Percentiles rank a stretch among this genome's conserved stretches.
phyloP scores from a whole-genome alignment of 2,113 vertebrate species.

The Chamaea fasciata region DNA sequence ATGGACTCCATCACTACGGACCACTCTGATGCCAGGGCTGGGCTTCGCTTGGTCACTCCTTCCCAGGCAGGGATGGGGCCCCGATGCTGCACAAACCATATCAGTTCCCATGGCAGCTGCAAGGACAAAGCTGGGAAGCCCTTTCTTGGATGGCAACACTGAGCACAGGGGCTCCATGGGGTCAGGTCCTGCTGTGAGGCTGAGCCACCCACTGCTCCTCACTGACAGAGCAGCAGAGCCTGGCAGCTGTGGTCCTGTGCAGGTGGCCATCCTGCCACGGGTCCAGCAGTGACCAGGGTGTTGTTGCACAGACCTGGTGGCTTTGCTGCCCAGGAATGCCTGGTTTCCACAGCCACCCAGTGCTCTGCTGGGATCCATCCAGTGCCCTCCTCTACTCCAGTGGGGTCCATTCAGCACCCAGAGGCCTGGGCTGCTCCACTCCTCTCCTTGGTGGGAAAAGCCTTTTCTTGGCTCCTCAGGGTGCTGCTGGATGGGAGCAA shows the following conservation, averaged over 20 bases:
- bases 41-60: not conserved
- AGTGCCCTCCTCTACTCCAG: rapidly evolving
- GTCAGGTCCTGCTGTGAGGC: not conserved
- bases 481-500: not conserved
- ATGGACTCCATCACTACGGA: rapidly evolving
- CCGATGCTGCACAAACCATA: rapidly evolving
- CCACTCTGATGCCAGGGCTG: not conserved
- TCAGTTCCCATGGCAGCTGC: not conserved
- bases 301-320: rapidly evolving
- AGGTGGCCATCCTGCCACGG: rapidly evolving
- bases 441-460: not conserved
- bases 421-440: not conserved
- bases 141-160: not conserved
- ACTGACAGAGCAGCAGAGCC: not conserved
- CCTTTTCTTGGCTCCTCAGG: not conserved
- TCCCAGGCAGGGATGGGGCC: not conserved
- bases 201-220: not conserved
- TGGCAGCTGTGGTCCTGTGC: rapidly evolving
- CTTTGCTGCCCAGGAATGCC: not conserved
- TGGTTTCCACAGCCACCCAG: rapidly evolving
- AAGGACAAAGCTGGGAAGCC: not conserved
- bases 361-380: rapidly evolving
- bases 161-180: rapidly evolving
- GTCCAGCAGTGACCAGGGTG: not conserved
- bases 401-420: not conserved